A percentile compares a stretch with the other conserved stretches of the same genome.
Evolutionary conservation across 1,140 invertebrate genomes (phyloP).

Genomic region (Papilio polyxenes): DNA sequence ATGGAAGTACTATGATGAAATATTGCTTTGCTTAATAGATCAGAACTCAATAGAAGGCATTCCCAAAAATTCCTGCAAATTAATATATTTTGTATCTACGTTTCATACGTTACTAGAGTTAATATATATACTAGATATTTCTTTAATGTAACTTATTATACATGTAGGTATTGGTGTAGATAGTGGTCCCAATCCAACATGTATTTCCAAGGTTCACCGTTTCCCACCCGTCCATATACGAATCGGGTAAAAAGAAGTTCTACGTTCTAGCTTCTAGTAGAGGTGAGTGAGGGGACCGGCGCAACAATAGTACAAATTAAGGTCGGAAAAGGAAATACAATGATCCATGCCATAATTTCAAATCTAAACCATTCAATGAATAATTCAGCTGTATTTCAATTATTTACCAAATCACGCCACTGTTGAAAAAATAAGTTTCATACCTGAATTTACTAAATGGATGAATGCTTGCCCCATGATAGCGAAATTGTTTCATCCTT

Average conservation of each 20-base stretch:
- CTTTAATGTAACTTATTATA: no score
- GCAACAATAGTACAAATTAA: no score
- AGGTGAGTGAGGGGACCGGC: no score
- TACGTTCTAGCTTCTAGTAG: no score
- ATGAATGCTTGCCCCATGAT: constrained; percentile 49
- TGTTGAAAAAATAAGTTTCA: constrained; percentile 1
- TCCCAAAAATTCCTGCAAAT: constrained; percentile 54
- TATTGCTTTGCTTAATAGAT: constrained; percentile 46
- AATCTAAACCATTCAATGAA: background rate
- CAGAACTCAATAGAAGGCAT: constrained; percentile 40
- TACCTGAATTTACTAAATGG: constrained; percentile 60
- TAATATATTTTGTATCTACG: constrained; percentile 1
- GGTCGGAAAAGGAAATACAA: background rate
- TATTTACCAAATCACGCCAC: background rate
- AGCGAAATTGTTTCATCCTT: constrained; percentile 49
- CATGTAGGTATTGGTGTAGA: no score
- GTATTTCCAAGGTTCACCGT: no score
- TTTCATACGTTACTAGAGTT: no score
- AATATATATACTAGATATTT: no score
- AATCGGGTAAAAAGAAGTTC: no score
- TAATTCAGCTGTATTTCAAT: background rate
- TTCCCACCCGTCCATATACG: no score
- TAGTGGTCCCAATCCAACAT: no score
- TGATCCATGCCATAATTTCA: no score
- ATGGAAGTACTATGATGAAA: constrained; percentile 50